A percentile compares a stretch with the other conserved stretches of the same genome.
These are phyloP conservation scores for Gymnocheta viridis DNA, from an alignment of 2,888 invertebrate species.

Conservation along the genomic window DNA sequence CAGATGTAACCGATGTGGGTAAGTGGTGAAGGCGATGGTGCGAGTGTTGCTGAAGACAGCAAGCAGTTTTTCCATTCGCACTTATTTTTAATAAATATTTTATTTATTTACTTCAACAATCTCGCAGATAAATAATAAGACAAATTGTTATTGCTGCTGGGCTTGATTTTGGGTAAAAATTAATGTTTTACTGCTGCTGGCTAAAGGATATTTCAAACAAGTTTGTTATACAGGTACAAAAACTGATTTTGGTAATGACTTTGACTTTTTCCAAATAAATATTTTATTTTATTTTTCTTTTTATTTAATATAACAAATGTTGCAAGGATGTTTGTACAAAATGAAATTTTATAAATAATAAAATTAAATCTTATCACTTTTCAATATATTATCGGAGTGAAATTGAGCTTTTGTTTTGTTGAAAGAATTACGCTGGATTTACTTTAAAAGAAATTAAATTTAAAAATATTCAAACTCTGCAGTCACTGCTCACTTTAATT, in stretches of 20 bases:
- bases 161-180: neutral
- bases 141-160: slow-evolving; percentile 9
- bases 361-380: no score
- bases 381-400: no score
- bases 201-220: neutral
- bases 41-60: neutral
- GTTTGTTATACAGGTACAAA: neutral
- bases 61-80: neutral
- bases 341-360: no score
- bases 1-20: neutral
- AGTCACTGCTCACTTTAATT: no score
- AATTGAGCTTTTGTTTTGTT: no score
- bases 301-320: no score
- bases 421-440: no score
- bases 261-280: neutral
- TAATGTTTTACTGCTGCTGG: neutral
- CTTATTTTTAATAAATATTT: neutral
- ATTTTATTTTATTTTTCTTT: no score
- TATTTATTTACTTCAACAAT: slow-evolving; percentile 5
- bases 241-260: neutral
- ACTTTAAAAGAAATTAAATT: no score
- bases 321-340: no score
- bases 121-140: neutral
- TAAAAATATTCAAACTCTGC: no score
- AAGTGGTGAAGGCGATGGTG: neutral